Base-by-base conservation (phyloP, 2,797 vertebrate genomes). In the Notamacropus eugenii region DNA sequence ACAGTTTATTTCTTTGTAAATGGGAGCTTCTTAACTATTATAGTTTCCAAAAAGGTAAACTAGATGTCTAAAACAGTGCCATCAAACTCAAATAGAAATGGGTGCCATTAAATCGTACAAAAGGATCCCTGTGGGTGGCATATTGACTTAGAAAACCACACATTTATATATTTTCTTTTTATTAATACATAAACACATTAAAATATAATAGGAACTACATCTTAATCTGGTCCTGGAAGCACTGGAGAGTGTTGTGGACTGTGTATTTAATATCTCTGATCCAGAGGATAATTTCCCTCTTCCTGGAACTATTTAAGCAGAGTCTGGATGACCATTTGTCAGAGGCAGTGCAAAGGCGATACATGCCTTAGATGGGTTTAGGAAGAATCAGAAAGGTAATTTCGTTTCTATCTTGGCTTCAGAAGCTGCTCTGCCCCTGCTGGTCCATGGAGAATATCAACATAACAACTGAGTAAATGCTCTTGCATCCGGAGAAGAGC, bases 401-500 rank as follows among this genome's bases (percentile, higher is more conserved):
- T 92, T 56, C 11, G 28, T 40, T 5, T 56, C 55, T 50, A 87
- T 50, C 34, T 87, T 87, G 24, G 40, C 22, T 87, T 87, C 40
- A 87, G 74, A 87, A 87, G 40, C 91, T 56, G 50, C 82, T 93
- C 19, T 54, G n/a, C 96, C n/a, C 93, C 95, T 74, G 4, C 0
- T 93, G 91, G 14, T 95, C n/a, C 90, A 29, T 31, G 54, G 74
- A 87, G 74, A 87, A 87, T 87, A 87, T 10, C 74, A 87, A 87
- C 40, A 87, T 50, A 87, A 82, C 67, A 82, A 87, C 40, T 87
- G 40, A 87, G 40, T 87, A 87, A 87, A 87, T 87, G 74, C 22
- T 87, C 9, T 87, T 87, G 94, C 54, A 13, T 54, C 95, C 46
- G 50, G 24, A 94, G 34, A 92, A 74, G 34, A 94, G 94, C 91